phyloP scores from a whole-genome alignment of 2,888 invertebrate species.

The Pardosa pseudoannulata region DNA sequence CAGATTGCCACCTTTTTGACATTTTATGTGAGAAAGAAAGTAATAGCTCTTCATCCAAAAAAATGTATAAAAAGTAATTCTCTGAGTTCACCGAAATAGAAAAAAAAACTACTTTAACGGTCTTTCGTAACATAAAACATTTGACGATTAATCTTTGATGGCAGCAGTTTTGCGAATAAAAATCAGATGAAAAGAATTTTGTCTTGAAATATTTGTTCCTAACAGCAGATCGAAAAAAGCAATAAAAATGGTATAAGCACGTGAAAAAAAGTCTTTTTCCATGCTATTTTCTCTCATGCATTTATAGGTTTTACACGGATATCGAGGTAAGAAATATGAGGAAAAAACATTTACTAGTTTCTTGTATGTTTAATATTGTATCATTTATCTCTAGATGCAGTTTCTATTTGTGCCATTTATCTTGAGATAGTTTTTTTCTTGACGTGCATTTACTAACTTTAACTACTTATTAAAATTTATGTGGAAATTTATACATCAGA shows the following conservation, averaged over 20 bases:
- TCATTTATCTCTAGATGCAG: too few species aligned
- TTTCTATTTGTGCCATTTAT: too few species aligned
- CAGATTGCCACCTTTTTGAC: constrained; percentile 2
- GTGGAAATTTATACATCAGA: too few species aligned
- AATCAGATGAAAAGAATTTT: neutral
- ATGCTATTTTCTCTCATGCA: too few species aligned
- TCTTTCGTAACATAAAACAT: constrained; percentile 7
- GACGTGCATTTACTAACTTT: too few species aligned
- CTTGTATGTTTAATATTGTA: too few species aligned
- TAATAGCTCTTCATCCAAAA: neutral
- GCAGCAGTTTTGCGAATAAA: neutral
- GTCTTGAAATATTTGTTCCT: neutral
- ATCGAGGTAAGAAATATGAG: too few species aligned
- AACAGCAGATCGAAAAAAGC: neutral
- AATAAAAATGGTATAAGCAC: neutral
- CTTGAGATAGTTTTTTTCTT: too few species aligned
- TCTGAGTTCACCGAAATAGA: neutral
- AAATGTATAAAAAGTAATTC: neutral
- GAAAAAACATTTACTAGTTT: too few species aligned
- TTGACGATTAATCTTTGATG: neutral
- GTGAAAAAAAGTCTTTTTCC: neutral
- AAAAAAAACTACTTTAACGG: neutral
- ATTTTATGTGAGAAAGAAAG: neutral
- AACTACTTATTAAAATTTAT: too few species aligned
- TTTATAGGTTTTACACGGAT: too few species aligned